Evolutionary conservation across 1,140 invertebrate species (phyloP).

Genomic region (Asbolus verrucosus): DNA sequence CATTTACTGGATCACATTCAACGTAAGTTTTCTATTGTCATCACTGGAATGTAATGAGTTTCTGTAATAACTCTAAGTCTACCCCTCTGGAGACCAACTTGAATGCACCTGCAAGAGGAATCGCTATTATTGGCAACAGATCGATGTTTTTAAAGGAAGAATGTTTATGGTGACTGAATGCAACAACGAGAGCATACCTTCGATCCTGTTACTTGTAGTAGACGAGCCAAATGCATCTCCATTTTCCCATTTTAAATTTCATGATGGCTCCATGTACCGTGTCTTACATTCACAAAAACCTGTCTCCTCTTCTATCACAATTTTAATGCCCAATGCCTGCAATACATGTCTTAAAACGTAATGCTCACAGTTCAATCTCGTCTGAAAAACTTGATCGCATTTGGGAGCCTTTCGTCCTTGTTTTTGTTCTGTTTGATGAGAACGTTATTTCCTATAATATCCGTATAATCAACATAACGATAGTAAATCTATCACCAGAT

Average conservation of each 20-base stretch:
- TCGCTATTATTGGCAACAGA: conserved; percentile 38
- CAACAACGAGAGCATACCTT: conserved; percentile 20
- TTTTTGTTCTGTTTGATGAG: not conserved
- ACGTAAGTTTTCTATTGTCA: not conserved
- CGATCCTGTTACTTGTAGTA: conserved; percentile 13
- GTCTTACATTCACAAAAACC: conserved; percentile 25
- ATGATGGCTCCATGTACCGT: conserved; percentile 11
- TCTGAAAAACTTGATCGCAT: not conserved
- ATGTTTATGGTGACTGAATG: conserved; percentile 22
- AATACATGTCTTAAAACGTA: conserved; percentile 7
- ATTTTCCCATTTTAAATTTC: conserved; percentile 16
- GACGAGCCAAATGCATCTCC: not conserved
- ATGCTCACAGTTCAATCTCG: not conserved
- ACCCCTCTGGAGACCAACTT: conserved; percentile 21
- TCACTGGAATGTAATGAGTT: too few species aligned
- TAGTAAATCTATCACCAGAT: conserved; percentile 24
- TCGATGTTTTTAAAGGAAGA: conserved; percentile 26
- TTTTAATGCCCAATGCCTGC: conserved; percentile 8
- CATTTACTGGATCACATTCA: not conserved
- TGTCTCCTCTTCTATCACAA: conserved; percentile 2
- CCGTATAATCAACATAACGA: conserved; percentile 18
- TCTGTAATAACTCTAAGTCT: conserved; percentile 3
- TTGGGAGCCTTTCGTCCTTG: not conserved
- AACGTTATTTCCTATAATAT: conserved; percentile 12
- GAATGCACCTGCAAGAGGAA: conserved; percentile 25